Base-by-base conservation (phyloP, 1,140 invertebrate species). In the Ylistrum balloti region DNA sequence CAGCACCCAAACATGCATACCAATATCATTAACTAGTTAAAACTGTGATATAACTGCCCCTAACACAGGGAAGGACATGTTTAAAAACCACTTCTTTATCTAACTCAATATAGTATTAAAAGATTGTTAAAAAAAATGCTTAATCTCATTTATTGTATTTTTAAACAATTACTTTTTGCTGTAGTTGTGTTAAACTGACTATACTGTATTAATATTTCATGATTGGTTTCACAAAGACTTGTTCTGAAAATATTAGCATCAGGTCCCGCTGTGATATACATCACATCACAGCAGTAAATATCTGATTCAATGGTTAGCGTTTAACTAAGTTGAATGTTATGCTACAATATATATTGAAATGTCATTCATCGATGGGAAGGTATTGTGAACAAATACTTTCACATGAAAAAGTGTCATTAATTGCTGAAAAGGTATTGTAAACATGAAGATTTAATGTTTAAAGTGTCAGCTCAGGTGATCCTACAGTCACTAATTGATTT, bases 281-380 rank as follows among this genome's bases (percentile, higher is more conserved):
- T 74, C 56, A 74, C n/a, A 17, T 45, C 17, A 1, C 17, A 13
- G 9, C 56, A 74, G 9, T 74, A 74, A 28, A 74, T 74, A 74
- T 74, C 56, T 28, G 56, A 74, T 74, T 74, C 56, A 74, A 74
- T 3, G 56, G 56, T n/a, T 28, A n/a, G n/a, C 3, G 3, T 74
- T 74, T 74, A n/a, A 74, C 56, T 28, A 28, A n/a, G 28, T 74
- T 2, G 56, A 74, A 74, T 74, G 56, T 74, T 74, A 74, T n/a
- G 56, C 56, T 28, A n/a, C 56, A n/a, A 74, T 74, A 74, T 74
- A 74, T 74, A 74, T 74, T 74, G 56, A 74, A 74, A 74, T 74
- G 56, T 74, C 56, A 74, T 74, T 74, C 28, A 74, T n/a, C 56
- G 56, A 74, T 74, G 28, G 56, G n/a, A 74, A n/a, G 56, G 22